Base-by-base conservation (phyloP, 2,113 vertebrate species). In the Argyrosomus japonicus region DNA sequence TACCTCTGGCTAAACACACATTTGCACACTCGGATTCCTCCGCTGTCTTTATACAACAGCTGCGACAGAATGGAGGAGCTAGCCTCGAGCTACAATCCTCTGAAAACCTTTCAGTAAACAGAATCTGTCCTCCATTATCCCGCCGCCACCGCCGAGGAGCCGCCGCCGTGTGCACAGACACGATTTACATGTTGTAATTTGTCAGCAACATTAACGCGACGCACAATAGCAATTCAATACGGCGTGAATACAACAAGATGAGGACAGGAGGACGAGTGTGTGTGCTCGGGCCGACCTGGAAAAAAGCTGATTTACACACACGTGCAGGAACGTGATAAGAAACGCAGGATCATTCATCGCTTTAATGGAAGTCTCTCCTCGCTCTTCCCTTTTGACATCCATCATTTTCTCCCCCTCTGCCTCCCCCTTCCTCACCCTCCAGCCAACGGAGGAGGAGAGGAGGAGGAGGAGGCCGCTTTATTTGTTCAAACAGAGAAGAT, bases 121-220 rank as follows among this genome's bases (percentile, higher is more conserved):
- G 83, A 78, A 77, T 82, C 61, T 69, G 18, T 70, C 43, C 40
- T 83, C 78, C 40, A 86, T 86, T 86, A 79, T 89, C 40, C 74
- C 2, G 25, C 81, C 58, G 82, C 86, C 69, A 45, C 25, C 27
- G 27, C 27, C 3, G 27, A 36, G 57, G 54, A 77, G 67, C n/a
- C n/a, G 0, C 43, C 54, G 53, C 47, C 48, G 6, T 7, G 32
- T 50, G 72, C 73, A 78, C 83, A 75, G 76, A 78, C 83, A 14
- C 75, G 72, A 68, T 91, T 89, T 83, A 88, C 82, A 85, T 82
- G 76, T 77, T 86, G 82, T 91, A 87, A 91, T 91, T 91, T 93
- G 84, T 92, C 90, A 86, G 77, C 82, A 82, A 77, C 87, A 83
- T 88, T 85, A 91, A 83, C 77, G 69, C 60, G 9, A 54, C 0